Evolutionary conservation across 2,888 invertebrate genomes (phyloP).

Genomic region (Graphium colonna): DNA sequence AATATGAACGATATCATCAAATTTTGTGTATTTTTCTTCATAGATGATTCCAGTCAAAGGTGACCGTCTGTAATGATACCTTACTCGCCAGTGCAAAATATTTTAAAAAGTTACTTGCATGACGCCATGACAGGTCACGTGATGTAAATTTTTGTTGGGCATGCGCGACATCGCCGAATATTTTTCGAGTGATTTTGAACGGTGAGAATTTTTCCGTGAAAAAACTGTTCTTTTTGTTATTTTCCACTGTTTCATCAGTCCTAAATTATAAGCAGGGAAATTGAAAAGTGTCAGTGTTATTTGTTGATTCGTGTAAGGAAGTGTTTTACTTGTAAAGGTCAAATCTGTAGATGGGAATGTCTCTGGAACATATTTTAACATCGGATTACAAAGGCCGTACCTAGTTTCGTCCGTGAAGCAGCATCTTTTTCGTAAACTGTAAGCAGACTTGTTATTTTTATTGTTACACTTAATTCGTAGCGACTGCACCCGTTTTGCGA

Average conservation of each 20-base stretch:
- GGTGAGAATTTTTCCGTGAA: conserved; percentile 51
- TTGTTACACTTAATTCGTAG: neutral
- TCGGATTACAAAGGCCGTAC: conserved; percentile 47
- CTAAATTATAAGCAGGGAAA: conserved; percentile 36
- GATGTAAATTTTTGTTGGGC: conserved; percentile 78
- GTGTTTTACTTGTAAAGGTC: conserved; percentile 64
- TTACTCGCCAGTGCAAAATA: neutral
- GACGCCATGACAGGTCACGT: conserved; percentile 80
- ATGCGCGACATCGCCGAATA: conserved; percentile 68
- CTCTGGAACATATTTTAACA: conserved; percentile 57
- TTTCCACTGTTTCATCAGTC: conserved; percentile 34
- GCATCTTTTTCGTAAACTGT: conserved; percentile 24
- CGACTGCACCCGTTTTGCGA: conserved; percentile 14
- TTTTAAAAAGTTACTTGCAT: conserved; percentile 27
- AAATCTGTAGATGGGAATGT: conserved; percentile 47
- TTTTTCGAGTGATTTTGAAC: conserved; percentile 70
- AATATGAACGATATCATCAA: no score
- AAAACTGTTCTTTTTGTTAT: conserved; percentile 43
- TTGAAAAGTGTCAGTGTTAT: conserved; percentile 47
- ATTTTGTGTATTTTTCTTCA: no score
- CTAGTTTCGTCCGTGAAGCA: conserved; percentile 41
- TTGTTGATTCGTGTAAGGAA: conserved; percentile 47
- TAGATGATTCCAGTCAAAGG: no score
- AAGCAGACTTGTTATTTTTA: conserved; percentile 18
- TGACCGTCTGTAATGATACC: neutral